Evolutionary conservation across 1,140 invertebrate genomes (phyloP).

Genomic region (Papilio helenus): DNA sequence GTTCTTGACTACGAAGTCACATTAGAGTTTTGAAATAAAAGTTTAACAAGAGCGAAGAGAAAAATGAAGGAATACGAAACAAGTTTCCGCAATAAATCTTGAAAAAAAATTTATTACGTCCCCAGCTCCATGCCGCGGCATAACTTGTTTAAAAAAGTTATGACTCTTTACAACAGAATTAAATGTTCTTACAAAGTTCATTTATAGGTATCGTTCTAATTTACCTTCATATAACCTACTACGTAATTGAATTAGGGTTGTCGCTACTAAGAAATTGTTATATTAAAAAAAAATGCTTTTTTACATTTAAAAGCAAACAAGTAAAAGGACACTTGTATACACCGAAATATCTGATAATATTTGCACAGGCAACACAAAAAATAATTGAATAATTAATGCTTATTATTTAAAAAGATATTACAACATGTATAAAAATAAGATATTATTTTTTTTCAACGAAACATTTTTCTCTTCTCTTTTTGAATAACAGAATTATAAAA

Average conservation of each 20-base stretch:
- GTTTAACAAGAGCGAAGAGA: neutral
- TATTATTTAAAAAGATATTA: no score
- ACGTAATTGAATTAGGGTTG: neutral
- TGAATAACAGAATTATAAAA: no score
- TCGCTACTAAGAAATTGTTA: neutral
- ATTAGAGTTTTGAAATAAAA: constrained; percentile 30
- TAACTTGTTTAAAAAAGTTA: constrained; percentile 28
- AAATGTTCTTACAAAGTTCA: constrained; percentile 7
- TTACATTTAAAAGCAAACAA: no score
- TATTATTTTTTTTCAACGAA: no score
- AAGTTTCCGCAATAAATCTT: constrained; percentile 30
- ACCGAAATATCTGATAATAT: no score
- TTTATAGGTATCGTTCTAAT: neutral
- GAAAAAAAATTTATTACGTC: neutral
- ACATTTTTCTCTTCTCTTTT: no score
- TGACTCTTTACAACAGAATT: neutral
- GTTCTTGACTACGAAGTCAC: neutral
- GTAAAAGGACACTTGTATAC: no score
- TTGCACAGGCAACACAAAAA: no score
- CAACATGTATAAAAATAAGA: no score
- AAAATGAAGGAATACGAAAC: constrained; percentile 6
- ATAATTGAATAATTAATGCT: no score
- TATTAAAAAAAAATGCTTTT: no score
- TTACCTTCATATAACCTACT: neutral
- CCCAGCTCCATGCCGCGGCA: neutral